Base-by-base conservation (phyloP, 2,888 invertebrate species). In the Boloria euphrosyne region DNA sequence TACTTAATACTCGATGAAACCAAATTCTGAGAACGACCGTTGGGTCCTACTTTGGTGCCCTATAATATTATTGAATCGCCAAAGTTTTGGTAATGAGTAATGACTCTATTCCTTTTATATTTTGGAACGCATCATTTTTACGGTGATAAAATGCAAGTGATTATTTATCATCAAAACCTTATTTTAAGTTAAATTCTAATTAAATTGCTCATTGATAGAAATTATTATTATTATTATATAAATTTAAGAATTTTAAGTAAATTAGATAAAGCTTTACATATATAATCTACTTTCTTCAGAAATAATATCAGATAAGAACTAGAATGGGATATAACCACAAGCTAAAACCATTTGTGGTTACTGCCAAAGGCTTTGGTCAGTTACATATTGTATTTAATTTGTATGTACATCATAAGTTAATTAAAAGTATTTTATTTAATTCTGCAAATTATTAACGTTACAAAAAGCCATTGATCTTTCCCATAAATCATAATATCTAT, bases 1-100 rank as follows among this genome's bases (percentile, higher is more conserved):
- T 77, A 76, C 52, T 46, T 64, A 73, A 74, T 75, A 76, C 75
- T 78, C 76, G 76, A 80, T 80, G 80, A 77, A 84, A 81, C 85
- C 80, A 80, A 87, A 86, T 91, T 90, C 90, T 85, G 71, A 80
- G 90, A 90, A 90, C 83, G 86, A 80, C 84, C 80, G 76, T 76
- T 81, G 86, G 82, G 87, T 74, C 83, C 82, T 70, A 82, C 74
- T 83, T 81, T 74, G 82, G 83, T 69, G 61, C 68, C 76, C 78
- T 80, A 84, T 79, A 80, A 82, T 84, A 78, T 81, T 78, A 81
- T 82, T 74, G 50, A 44, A 22, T 55, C 43, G 68, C 52, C 16
- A 4, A 27, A 44, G 51, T 59, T 46, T 51, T 38, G 31, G 46
- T 46, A 51, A 52, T 22, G 31, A 46, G 46, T 46, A 51, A 52